Conservation (phyloP, 2,888 invertebrate species). For the Eilema caniola region DNA sequence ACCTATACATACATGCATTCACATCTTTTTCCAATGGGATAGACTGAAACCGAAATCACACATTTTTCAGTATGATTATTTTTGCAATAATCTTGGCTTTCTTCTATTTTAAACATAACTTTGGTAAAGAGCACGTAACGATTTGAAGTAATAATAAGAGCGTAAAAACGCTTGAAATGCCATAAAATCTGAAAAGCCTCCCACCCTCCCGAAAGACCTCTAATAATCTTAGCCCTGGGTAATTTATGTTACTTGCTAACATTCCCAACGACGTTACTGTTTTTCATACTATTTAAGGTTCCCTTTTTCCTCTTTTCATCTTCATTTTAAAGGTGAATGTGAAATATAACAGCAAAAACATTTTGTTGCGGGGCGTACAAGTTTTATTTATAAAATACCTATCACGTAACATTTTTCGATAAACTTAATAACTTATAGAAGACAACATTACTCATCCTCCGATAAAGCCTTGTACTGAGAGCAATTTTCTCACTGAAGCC, state of each 20-base stretch:
- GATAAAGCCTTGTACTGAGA: conserved; percentile 47
- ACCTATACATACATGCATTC: too few relatives aligned
- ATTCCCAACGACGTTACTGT: neutral
- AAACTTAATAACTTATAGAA: conserved; percentile 37
- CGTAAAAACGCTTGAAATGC: neutral
- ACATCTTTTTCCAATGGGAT: too few relatives aligned
- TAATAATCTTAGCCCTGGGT: neutral
- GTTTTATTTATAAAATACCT: conserved; percentile 2
- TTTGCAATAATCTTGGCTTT: too few relatives aligned
- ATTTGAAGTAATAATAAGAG: neutral
- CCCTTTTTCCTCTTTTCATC: neutral
- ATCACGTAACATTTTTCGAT: conserved; percentile 21
- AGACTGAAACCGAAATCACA: too few relatives aligned
- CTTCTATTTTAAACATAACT: neutral
- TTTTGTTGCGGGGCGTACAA: neutral
- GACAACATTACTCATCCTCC: conserved; percentile 37
- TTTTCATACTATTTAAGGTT: neutral
- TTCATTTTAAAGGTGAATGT: neutral
- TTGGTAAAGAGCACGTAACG: neutral
- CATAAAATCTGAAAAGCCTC: neutral
- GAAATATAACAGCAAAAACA: neutral
- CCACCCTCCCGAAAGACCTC: neutral
- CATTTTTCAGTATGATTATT: too few relatives aligned
- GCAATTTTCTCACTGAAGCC: conserved; percentile 50
- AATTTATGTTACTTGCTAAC: conserved; percentile 4